Evolutionary conservation across 2,888 invertebrate genomes (phyloP), one percentile per base, ranked within the genome.

Genomic region (Lithodes maja): DNA sequence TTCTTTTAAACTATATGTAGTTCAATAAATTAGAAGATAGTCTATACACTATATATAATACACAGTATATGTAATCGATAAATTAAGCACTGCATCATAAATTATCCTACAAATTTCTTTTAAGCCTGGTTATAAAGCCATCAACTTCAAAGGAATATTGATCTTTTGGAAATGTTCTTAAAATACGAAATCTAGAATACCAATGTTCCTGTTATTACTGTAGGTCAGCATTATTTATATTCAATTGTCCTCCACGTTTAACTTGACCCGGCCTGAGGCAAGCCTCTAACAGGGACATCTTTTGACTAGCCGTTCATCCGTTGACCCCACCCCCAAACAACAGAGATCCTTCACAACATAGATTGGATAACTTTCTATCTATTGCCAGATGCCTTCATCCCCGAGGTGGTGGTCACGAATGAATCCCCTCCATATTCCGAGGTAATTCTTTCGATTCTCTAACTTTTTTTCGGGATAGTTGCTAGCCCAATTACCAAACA

Each of bases 81-180:
- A 12, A n/a, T 5, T 49, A 68, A 68, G 12, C 80, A 82, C 81
- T 82, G 81, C 81, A 68, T 82, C 81, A 82, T 68, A 82, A 68
- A 82, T 68, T 68, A 33, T 50, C 5, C 49, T 82, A 68, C 5
- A 33, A 12, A 9, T 50, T 82, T 61, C 33, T 84, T 33, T 55
- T 52, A 75, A 55, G 84, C 84, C 84, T 84, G 84, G 84, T 84
- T 54, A 15, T 33, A 74, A 53, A n/a, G 84, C 84, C 84, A 84
- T 84, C 84, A 75, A 75, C 84, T 75, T 33, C 71, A 71, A 5
- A 17, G 71, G n/a, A 71, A 71, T 33, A 33, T 33, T 33, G 33
- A 33, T 33, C 33, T 33, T 33, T 33, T 33, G 33, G 33, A 33
- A 33, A 33, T 33, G 33, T n/a, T 71, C 71, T n/a, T 71, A 71